Percentiles rank a stretch among this genome's conserved stretches.
Evolutionary conservation across 2,888 invertebrate species (phyloP).

Genomic region (Therioaphis trifolii): DNA sequence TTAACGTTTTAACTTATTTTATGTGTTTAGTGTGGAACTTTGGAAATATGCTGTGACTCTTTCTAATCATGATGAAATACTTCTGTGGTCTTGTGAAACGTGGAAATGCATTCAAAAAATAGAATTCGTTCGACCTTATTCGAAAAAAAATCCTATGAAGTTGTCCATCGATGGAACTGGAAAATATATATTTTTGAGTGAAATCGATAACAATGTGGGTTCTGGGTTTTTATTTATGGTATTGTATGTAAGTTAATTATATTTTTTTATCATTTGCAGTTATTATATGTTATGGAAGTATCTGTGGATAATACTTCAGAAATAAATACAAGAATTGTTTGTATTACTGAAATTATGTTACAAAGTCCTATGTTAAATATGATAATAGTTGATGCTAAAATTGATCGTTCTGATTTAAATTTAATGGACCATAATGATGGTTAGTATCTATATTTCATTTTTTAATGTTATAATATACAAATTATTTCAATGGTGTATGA

Average conservation of each 20-base stretch:
- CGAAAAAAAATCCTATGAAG: constrained; percentile 74
- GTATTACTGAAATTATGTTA: constrained; percentile 86
- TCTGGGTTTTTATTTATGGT: neutral
- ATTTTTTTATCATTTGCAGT: constrained; percentile 68
- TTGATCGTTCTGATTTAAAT: constrained; percentile 64
- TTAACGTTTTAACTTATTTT: too few relatives aligned
- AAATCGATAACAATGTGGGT: constrained; percentile 80
- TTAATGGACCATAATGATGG: constrained; percentile 17
- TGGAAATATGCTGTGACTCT: constrained; percentile 97
- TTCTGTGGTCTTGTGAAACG: constrained; percentile 93
- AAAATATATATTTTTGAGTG: constrained; percentile 86
- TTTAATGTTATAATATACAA: neutral
- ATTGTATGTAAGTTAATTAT: neutral
- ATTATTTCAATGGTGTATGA: neutral
- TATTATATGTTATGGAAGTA: constrained; percentile 84
- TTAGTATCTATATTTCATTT: constrained; percentile 6
- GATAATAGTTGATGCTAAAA: constrained; percentile 84
- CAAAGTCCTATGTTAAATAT: constrained; percentile 90
- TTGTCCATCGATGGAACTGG: constrained; percentile 87
- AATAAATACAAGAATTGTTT: constrained; percentile 76
- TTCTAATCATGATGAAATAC: constrained; percentile 88
- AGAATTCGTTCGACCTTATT: constrained; percentile 73
- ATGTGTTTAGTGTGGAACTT: constrained; percentile 76
- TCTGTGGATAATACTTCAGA: constrained; percentile 73
- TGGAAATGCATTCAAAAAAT: constrained; percentile 95